These are phyloP conservation scores for Drosophila bocki DNA, from an alignment of 1,140 invertebrate genomes.

Conservation along the genomic window DNA sequence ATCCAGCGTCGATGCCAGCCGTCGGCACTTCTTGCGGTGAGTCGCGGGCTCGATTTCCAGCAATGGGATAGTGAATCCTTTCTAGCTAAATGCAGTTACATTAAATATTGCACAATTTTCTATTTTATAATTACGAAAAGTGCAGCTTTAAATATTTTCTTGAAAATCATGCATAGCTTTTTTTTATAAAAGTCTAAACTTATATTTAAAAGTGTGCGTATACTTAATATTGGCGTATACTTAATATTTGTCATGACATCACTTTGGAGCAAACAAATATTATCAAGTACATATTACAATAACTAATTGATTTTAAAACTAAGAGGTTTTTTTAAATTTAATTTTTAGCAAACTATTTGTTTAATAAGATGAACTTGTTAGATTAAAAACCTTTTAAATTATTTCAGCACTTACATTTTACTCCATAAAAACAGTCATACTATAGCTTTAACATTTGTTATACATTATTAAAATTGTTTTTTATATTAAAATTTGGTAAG, in stretches of 20 bases:
- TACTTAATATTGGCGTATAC: conserved; percentile 10
- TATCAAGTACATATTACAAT: neutral
- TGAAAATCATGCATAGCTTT: neutral
- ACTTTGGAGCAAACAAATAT: neutral
- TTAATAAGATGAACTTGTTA: neutral
- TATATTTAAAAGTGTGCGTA: neutral
- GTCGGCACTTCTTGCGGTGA: conserved; percentile 52
- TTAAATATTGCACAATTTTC: neutral
- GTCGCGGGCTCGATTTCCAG: conserved; percentile 14
- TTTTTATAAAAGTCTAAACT: neutral
- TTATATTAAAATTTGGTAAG: neutral
- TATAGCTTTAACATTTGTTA: too few species aligned
- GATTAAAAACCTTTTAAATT: too few species aligned
- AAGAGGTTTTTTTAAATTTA: neutral
- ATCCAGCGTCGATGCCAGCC: conserved; percentile 62
- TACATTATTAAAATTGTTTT: neutral
- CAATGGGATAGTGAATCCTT: neutral
- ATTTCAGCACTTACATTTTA: neutral
- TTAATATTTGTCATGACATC: neutral
- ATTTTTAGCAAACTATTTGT: neutral
- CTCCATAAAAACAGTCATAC: neutral
- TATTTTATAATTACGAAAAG: neutral
- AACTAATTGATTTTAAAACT: neutral
- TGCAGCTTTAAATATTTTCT: neutral
- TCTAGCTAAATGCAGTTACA: neutral